phyloP scores from a whole-genome alignment of 2,888 invertebrate genomes.

The Lochmaea capreae region DNA sequence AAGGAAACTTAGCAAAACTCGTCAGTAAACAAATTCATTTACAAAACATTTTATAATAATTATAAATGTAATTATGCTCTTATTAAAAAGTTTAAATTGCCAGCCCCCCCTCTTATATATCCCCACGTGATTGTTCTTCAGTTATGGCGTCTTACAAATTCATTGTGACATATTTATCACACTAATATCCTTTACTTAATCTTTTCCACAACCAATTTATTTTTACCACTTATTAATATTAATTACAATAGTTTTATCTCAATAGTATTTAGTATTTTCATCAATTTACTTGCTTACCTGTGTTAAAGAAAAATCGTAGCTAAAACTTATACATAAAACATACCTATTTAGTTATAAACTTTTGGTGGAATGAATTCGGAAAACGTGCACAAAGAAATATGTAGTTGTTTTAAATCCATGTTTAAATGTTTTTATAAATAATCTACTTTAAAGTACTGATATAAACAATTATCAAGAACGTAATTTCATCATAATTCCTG shows the following conservation, averaged over 20 bases:
- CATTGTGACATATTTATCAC: no score
- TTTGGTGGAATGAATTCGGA: neutral
- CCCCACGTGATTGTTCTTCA: neutral
- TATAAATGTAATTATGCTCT: neutral
- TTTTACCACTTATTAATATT: no score
- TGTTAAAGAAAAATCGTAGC: no score
- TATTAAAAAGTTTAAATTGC: neutral
- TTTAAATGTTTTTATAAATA: neutral
- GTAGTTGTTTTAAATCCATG: neutral
- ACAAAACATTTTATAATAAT: neutral
- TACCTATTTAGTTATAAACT: neutral
- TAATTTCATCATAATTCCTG: slow-evolving; percentile 1
- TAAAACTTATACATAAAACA: no score
- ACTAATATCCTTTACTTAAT: neutral
- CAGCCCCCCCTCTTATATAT: neutral
- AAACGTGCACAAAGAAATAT: neutral
- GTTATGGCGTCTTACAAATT: no score
- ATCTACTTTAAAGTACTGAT: neutral
- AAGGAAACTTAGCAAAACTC: no score
- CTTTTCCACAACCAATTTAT: neutral
- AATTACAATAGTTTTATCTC: no score
- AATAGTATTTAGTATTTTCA: no score
- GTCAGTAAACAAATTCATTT: neutral
- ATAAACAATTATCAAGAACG: neutral
- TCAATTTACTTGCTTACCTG: no score